These are phyloP conservation scores for Sabatieria punctata DNA, from an alignment of 2,888 invertebrate species.

Conservation along the genomic window DNA sequence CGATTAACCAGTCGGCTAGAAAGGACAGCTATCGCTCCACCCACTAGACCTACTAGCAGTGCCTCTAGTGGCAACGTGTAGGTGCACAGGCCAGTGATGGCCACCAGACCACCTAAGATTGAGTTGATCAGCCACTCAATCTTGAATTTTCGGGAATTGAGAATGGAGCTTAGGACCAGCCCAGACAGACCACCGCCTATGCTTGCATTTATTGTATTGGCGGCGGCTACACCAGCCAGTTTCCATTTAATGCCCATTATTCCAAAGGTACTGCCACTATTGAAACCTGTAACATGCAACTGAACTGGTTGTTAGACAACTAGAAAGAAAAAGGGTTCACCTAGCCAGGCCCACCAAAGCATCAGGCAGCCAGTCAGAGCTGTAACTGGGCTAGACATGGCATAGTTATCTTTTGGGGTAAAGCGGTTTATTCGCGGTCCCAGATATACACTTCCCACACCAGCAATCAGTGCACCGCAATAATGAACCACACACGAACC, in stretches of 20 bases:
- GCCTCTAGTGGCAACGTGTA: conserved; percentile 55
- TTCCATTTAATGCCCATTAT: conserved; percentile 72
- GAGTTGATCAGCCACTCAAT: conserved; percentile 73
- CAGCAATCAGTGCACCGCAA: neutral
- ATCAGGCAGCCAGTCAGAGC: too few relatives aligned
- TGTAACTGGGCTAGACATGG: neutral
- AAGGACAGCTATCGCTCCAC: conserved; percentile 51
- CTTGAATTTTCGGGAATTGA: conserved; percentile 45
- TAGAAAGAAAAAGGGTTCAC: neutral
- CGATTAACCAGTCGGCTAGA: neutral
- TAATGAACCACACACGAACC: neutral
- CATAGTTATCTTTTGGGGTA: neutral
- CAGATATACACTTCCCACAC: neutral
- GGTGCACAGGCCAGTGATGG: conserved; percentile 50
- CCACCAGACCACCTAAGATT: conserved; percentile 64
- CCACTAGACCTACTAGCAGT: conserved; percentile 58
- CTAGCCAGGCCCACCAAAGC: too few relatives aligned
- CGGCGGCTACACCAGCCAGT: conserved; percentile 58
- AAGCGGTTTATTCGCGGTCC: neutral
- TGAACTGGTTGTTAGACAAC: neutral
- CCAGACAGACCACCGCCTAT: conserved; percentile 69
- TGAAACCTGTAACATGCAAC: conserved; percentile 62
- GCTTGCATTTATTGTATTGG: conserved; percentile 73
- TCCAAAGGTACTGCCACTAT: conserved; percentile 55
- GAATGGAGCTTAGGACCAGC: conserved; percentile 8